These are phyloP conservation scores for Serilophus lunatus DNA, from an alignment of 2,113 vertebrate genomes.

Conservation along the genomic window DNA sequence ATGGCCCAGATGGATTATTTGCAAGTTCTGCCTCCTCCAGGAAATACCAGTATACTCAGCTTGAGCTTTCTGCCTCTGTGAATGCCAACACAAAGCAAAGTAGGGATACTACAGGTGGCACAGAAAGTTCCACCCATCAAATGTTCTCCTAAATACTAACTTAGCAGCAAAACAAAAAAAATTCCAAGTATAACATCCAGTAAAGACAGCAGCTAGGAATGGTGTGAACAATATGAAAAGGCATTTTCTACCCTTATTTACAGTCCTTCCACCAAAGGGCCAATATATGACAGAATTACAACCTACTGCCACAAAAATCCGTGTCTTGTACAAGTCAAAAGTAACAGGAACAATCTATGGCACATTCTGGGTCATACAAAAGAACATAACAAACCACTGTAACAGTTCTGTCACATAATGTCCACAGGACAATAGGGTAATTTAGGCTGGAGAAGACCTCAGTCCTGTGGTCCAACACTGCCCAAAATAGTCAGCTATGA, in stretches of 20 bases:
- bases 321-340: fast-evolving
- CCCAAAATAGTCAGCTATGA: neutral
- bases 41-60: neutral
- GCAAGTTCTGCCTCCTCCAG: neutral
- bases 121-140: neutral
- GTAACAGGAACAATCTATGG: neutral
- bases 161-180: neutral
- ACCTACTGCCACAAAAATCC: neutral
- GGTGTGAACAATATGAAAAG: neutral
- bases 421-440: neutral
- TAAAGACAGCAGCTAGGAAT: neutral
- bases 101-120: fast-evolving
- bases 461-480: neutral
- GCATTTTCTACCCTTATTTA: neutral
- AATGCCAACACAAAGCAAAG: fast-evolving
- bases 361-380: neutral
- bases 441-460: neutral
- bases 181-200: fast-evolving
- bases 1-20: neutral
- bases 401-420: neutral
- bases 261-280: neutral
- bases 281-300: neutral
- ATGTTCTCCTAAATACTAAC: neutral
- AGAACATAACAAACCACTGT: fast-evolving
- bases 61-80: fast-evolving